Evolutionary conservation across 2,888 invertebrate genomes (phyloP), one percentile per base, ranked within the genome.

Genomic region (Lysandra coridon): DNA sequence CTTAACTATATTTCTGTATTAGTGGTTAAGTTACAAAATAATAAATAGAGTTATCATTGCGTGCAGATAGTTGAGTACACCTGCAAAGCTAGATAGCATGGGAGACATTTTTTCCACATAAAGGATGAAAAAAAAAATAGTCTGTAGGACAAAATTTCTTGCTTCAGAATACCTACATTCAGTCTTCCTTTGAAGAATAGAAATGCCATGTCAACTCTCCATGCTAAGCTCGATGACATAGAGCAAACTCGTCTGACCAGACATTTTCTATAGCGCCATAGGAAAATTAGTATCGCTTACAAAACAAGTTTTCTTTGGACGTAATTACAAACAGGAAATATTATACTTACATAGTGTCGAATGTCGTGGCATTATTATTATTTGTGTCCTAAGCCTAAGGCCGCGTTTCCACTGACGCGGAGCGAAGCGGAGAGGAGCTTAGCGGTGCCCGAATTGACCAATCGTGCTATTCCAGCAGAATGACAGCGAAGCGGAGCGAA

Each of bases 221-320:
- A 53, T 17, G 57, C 57, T 57, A 4, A 57, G 53, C 17, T 17
- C 1, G 57, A 57, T 30, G 30, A 12, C 64, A 30, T 30, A 64
- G 30, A 64, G 30, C 12, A 64, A 64, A 64, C 64, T 2, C 64
- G 64, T 64, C 30, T 64, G 7, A 64, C 64, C 64, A 64, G 64
- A 12, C 64, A 64, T 64, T 64, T 64, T 64, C 64, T 64, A 30
- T 23, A 30, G 64, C 64, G 30, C 64, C 64, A 64, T 64, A 64
- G 12, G 30, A 64, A 64, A 64, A 64, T 64, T 64, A 6, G 64
- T 30, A 23, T 64, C 30, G 23, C 30, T 30, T 30, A 30, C 64
- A 23, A 12, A 64, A 64, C 64, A 30, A 30, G 30, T 64, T 30
- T 64, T 12, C 12, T 64, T 62, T 62, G 0, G 62, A 23, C 30